Evolutionary conservation across 2,888 invertebrate species (phyloP).

Genomic region (Tipula unca): DNA sequence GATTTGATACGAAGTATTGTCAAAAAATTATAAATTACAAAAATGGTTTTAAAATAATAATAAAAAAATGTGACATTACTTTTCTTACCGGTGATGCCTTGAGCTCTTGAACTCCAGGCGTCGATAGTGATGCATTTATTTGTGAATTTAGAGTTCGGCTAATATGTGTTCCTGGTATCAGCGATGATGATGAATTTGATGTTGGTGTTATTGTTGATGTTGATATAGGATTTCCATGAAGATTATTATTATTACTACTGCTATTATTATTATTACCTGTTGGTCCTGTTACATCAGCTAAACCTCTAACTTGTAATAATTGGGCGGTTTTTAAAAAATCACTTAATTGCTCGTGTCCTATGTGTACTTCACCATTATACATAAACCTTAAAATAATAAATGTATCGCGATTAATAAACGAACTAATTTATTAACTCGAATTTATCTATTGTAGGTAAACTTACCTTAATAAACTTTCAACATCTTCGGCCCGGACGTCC

Average conservation of each 20-base stretch:
- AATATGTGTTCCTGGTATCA: slow-evolving; percentile 27
- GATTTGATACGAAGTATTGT: not conserved
- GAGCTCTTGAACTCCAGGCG: slow-evolving; percentile 39
- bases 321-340: slow-evolving; percentile 82
- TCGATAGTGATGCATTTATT: slow-evolving; percentile 28
- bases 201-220: slow-evolving; percentile 23
- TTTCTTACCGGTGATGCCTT: slow-evolving; percentile 44
- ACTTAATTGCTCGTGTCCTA: slow-evolving; percentile 77
- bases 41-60: not conserved
- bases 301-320: slow-evolving; percentile 75
- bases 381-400: slow-evolving; percentile 56
- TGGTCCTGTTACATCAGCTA: slow-evolving; percentile 62
- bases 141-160: slow-evolving; percentile 29
- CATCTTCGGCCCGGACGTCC: slow-evolving; percentile 77
- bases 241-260: slow-evolving; percentile 19
- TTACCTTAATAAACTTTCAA: slow-evolving; percentile 75
- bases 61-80: slow-evolving; percentile 25
- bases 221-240: not conserved
- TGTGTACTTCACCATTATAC: slow-evolving; percentile 88
- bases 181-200: slow-evolving; percentile 25
- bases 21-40: slow-evolving; percentile 21
- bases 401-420: not conserved
- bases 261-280: slow-evolving; percentile 19
- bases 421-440: not conserved
- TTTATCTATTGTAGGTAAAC: too few relatives aligned